phyloP scores from a whole-genome alignment of 2,797 vertebrate genomes.

The Salmo trutta region DNA sequence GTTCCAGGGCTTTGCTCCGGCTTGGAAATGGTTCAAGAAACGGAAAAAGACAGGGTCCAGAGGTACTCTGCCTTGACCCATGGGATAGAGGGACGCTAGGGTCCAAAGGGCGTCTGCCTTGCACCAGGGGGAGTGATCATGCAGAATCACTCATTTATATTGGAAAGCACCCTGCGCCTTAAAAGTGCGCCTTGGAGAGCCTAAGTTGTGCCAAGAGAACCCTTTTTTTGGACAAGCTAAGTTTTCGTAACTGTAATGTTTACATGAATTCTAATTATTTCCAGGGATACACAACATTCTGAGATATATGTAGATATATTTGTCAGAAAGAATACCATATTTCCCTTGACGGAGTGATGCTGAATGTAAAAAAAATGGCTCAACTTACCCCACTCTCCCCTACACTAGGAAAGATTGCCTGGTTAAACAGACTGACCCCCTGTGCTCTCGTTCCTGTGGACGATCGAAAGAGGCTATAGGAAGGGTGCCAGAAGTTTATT shows the following conservation, averaged over 20 bases:
- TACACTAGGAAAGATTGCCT: constrained; percentile 30
- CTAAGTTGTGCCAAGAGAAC: neutral
- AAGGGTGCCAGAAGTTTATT: constrained; percentile 26
- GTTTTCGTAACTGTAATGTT: too few relatives aligned
- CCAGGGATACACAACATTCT: too few relatives aligned
- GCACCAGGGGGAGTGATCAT: constrained; percentile 18
- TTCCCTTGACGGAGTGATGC: neutral
- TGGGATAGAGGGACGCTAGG: constrained; percentile 24
- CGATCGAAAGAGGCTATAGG: constrained; percentile 23
- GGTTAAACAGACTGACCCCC: neutral
- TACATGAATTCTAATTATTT: too few relatives aligned
- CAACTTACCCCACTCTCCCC: neutral
- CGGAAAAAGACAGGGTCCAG: constrained; percentile 43
- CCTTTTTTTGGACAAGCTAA: too few relatives aligned
- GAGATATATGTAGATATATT: too few relatives aligned
- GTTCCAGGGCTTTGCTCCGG: constrained; percentile 58
- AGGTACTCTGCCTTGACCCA: constrained; percentile 32
- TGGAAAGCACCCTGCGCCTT: neutral
- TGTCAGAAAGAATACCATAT: neutral
- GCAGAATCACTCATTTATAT: constrained; percentile 10
- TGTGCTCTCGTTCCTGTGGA: neutral
- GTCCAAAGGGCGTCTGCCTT: constrained; percentile 27
- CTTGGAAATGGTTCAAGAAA: constrained; percentile 63
- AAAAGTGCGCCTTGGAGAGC: neutral
- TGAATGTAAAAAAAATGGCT: neutral